Percentiles rank a stretch among this genome's conserved stretches.
phyloP scores from a whole-genome alignment of 2,888 invertebrate genomes.

The Drosophila paucipuncta region DNA sequence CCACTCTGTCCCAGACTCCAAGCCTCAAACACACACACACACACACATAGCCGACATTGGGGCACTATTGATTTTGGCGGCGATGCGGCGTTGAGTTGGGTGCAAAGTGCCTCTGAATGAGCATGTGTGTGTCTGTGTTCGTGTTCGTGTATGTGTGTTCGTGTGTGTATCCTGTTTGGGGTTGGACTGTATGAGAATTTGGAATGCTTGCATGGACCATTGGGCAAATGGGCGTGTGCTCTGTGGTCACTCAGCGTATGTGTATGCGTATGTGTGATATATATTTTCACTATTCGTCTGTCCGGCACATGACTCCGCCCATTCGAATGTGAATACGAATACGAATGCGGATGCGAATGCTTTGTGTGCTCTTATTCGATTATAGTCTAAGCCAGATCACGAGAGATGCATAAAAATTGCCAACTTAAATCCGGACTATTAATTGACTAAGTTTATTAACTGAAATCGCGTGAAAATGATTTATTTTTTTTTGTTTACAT shows the following conservation, averaged over 20 bases:
- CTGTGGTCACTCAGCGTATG: constrained; percentile 54
- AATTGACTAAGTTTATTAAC: neutral
- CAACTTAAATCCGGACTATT: neutral
- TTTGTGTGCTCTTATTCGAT: neutral
- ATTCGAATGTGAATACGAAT: constrained; percentile 3
- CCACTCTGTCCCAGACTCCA: constrained; percentile 2
- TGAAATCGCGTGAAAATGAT: neutral
- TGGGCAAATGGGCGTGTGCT: constrained; percentile 64
- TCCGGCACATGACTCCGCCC: constrained; percentile 57
- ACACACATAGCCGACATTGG: constrained; percentile 52
- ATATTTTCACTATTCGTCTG: constrained; percentile 33
- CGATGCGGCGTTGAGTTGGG: constrained; percentile 31
- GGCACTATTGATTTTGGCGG: constrained; percentile 73
- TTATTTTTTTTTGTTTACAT: neutral
- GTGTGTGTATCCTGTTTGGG: constrained; percentile 34
- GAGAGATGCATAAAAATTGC: neutral
- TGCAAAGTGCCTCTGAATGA: constrained; percentile 19
- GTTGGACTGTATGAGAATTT: constrained; percentile 31
- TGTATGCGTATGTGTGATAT: constrained; percentile 39
- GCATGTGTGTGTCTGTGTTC: constrained; percentile 1
- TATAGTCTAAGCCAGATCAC: neutral
- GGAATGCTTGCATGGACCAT: constrained; percentile 25
- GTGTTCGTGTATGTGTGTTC: neutral
- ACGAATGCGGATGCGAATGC: neutral
- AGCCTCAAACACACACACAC: constrained; percentile 9